Conservation (phyloP, 1,140 invertebrate genomes). For the Rhizoglyphus robini region DNA sequence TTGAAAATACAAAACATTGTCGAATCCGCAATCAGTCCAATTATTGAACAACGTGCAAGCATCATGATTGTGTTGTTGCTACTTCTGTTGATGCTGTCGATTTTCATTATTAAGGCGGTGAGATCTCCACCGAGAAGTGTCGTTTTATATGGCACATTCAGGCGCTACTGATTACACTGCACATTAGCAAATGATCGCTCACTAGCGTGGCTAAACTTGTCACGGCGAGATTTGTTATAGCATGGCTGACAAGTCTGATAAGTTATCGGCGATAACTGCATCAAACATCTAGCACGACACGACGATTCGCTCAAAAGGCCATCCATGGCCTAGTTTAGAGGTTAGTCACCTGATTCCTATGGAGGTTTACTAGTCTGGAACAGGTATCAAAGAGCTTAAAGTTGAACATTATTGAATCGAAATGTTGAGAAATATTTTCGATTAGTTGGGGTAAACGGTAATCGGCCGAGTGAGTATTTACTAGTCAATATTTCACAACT, state of each 20-base stretch:
- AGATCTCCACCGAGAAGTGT: neutral
- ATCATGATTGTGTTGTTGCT: neutral
- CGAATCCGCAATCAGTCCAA: neutral
- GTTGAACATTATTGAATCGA: too few species aligned
- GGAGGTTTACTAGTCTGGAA: too few species aligned
- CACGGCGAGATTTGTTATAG: constrained; percentile 7
- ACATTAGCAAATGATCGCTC: neutral
- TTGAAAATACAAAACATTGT: constrained; percentile 11
- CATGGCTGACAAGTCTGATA: too few species aligned
- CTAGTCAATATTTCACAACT: neutral
- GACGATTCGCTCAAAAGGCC: too few species aligned
- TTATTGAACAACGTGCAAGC: constrained; percentile 11
- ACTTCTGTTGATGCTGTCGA: neutral
- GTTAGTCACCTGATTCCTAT: too few species aligned
- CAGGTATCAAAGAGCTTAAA: too few species aligned
- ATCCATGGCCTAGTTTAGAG: too few species aligned
- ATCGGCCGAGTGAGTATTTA: too few species aligned
- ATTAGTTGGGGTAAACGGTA: too few species aligned
- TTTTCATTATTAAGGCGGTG: neutral
- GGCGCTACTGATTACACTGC: neutral
- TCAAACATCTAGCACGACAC: too few species aligned
- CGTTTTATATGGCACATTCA: constrained; percentile 2
- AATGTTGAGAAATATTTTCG: too few species aligned
- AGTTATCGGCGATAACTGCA: too few species aligned
- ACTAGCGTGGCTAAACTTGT: neutral